A percentile compares a stretch with the other conserved stretches of the same genome.
These are phyloP conservation scores for Nesometra sesokonis DNA, from an alignment of 35 echinoderm and acorn worm species.

Conservation along the genomic window DNA sequence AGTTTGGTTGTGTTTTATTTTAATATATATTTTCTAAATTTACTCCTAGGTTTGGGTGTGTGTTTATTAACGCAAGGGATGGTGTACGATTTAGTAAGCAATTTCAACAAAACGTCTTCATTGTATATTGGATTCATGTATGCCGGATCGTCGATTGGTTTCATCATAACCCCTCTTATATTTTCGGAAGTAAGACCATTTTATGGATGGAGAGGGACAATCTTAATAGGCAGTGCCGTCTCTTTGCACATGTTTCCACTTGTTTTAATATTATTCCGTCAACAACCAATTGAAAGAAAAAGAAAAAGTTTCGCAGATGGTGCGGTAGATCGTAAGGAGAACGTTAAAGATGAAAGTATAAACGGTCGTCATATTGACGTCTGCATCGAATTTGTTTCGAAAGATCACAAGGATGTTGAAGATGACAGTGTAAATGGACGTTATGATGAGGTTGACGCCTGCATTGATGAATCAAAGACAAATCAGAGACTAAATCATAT, in stretches of 20 bases:
- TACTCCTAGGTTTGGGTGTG: not conserved
- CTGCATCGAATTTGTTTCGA: too few species aligned
- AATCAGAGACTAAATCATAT: too few species aligned
- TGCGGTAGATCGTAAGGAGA: too few species aligned
- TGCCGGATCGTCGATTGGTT: not conserved
- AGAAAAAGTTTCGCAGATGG: too few species aligned
- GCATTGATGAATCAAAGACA: too few species aligned
- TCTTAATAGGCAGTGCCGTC: not conserved
- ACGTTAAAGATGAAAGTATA: too few species aligned
- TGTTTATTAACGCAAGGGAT: not conserved
- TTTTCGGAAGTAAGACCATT: not conserved
- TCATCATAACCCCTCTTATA: not conserved
- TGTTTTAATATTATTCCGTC: not conserved
- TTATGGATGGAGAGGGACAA: not conserved
- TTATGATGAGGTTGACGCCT: too few species aligned
- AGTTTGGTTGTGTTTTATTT: not conserved
- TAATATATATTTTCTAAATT: not conserved
- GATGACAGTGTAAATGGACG: too few species aligned
- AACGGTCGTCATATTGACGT: too few species aligned
- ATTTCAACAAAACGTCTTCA: not conserved
- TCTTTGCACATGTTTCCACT: not conserved
- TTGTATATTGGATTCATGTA: not conserved
- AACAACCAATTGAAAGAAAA: not conserved
- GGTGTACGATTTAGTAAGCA: not conserved
- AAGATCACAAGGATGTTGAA: too few species aligned